phyloP scores from a whole-genome alignment of 2,797 vertebrate species.

The Salarias fasciatus region DNA sequence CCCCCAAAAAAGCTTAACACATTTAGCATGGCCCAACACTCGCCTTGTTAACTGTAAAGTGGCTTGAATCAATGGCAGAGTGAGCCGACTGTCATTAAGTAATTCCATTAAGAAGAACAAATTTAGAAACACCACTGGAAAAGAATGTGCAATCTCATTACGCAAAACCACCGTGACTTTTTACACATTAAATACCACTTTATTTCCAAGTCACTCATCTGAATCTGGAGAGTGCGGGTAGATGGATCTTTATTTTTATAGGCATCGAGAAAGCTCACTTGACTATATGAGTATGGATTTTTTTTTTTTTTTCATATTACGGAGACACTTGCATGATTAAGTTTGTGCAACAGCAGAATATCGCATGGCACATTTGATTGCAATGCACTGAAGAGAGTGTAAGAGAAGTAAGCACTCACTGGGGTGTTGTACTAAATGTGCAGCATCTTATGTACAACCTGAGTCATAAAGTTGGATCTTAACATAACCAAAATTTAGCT shows the following conservation, averaged over 20 bases:
- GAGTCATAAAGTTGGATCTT: constrained; percentile 4
- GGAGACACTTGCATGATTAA: neutral
- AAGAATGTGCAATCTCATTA: no score
- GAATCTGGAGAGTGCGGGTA: no score
- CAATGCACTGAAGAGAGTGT: neutral
- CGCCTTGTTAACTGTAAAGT: neutral
- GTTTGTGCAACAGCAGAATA: neutral
- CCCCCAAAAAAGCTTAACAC: no score
- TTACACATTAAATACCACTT: no score
- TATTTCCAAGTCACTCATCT: no score
- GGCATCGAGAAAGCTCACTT: neutral
- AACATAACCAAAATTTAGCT: neutral
- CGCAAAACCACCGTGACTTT: no score
- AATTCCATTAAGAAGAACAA: neutral
- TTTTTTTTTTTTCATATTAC: neutral
- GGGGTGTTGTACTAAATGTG: neutral
- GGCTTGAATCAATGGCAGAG: neutral
- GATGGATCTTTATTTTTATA: neutral
- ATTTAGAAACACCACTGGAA: no score
- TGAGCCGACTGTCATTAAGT: no score
- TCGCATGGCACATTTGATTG: neutral
- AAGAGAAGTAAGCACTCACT: neutral
- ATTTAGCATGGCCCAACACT: no score
- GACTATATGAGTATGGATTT: neutral
- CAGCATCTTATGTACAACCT: neutral